Conservation (phyloP, 1,140 invertebrate genomes). For the Druon quercuslanigerum region DNA sequence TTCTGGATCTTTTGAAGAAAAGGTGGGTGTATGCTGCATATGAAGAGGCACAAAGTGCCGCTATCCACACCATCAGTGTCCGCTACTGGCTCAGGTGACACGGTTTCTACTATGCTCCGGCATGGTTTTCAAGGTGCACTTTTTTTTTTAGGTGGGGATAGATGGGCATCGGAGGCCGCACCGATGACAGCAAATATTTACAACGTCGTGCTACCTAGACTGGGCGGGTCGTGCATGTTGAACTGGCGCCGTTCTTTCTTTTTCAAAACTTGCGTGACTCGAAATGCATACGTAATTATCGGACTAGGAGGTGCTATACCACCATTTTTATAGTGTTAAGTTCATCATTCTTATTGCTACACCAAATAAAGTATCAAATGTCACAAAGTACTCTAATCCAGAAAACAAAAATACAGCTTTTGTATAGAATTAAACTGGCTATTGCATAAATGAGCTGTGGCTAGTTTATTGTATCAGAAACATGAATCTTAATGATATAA, state of each 20-base stretch:
- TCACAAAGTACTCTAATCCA: too few relatives aligned
- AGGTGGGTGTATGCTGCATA: conserved; percentile 21
- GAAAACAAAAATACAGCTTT: too few relatives aligned
- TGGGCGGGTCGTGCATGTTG: conserved; percentile 29
- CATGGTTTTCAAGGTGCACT: conserved; percentile 17
- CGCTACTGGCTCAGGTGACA: conserved; percentile 56
- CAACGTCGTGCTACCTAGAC: conserved; percentile 54
- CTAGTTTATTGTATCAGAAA: too few relatives aligned
- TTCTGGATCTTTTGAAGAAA: not conserved
- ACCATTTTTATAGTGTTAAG: not conserved
- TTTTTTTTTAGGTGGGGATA: conserved; percentile 30
- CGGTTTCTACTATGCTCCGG: conserved; percentile 40
- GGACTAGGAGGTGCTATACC: not conserved
- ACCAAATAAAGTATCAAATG: too few relatives aligned
- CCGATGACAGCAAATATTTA: conserved; percentile 67
- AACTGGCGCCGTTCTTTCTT: conserved; percentile 39
- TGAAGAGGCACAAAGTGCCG: conserved; percentile 52
- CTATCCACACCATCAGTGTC: conserved; percentile 62
- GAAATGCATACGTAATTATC: not conserved
- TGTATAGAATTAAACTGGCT: too few relatives aligned
- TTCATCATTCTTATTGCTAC: too few relatives aligned
- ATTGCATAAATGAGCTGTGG: too few relatives aligned
- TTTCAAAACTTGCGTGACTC: not conserved
- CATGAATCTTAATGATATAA: too few relatives aligned
- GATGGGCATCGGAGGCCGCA: conserved; percentile 32